Evolutionary conservation across 1,140 invertebrate genomes (phyloP).

Genomic region (Diachasma alloeum): DNA sequence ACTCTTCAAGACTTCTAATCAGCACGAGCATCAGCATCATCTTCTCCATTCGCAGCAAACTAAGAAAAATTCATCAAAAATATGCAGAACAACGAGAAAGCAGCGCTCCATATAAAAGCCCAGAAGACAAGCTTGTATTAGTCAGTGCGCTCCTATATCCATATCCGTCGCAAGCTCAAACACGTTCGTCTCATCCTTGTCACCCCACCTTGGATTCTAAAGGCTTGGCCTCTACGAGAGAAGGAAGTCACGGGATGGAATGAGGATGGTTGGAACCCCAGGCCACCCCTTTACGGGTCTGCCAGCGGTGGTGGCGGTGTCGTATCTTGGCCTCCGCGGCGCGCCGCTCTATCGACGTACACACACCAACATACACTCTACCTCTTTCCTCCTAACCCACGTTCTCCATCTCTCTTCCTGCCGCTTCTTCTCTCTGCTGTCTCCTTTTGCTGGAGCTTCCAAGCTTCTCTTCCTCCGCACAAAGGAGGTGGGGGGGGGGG

Average conservation of each 20-base stretch:
- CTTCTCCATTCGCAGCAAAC: no score
- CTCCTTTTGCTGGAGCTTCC: not conserved
- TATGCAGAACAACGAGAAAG: no score
- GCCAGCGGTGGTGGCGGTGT: slow-evolving; percentile 63
- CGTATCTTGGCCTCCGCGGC: slow-evolving; percentile 66
- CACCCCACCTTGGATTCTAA: not conserved
- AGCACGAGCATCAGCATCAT: no score
- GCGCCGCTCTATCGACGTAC: slow-evolving; percentile 66
- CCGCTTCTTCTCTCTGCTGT: slow-evolving; percentile 35
- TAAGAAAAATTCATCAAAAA: no score
- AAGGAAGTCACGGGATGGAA: slow-evolving; percentile 13
- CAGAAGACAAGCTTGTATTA: not conserved
- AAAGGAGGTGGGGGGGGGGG: not conserved
- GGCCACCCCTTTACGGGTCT: slow-evolving; percentile 61
- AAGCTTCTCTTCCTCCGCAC: slow-evolving; percentile 30
- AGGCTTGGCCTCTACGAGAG: slow-evolving; percentile 2
- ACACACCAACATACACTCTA: slow-evolving; percentile 53
- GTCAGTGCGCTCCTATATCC: not conserved
- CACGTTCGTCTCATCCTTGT: not conserved
- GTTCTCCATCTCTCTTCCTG: not conserved
- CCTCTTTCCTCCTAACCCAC: slow-evolving; percentile 33
- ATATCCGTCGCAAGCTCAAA: not conserved
- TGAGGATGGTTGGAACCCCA: slow-evolving; percentile 45
- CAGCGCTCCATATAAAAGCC: no score
- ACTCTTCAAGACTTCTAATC: no score